phyloP scores from a whole-genome alignment of 2,797 vertebrate species.

The Tinamus major region DNA sequence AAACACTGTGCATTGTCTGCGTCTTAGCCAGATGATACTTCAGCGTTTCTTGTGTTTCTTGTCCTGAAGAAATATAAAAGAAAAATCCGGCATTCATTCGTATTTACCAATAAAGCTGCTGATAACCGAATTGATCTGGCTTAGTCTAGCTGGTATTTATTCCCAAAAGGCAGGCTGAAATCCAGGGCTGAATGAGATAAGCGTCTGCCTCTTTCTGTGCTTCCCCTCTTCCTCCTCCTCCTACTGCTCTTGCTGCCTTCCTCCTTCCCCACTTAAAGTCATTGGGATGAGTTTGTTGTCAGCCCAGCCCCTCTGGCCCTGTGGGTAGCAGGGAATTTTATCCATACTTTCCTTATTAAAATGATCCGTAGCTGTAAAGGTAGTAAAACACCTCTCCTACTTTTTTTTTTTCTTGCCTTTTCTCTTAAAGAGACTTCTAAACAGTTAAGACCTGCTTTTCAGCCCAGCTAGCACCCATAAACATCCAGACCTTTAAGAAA shows the following conservation, averaged over 20 bases:
- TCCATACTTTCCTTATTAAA: constrained; percentile 27
- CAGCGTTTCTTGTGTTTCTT: constrained; percentile 24
- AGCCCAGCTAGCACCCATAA: constrained; percentile 43
- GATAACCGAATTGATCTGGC: constrained; percentile 4
- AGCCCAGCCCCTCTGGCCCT: neutral
- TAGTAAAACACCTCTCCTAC: constrained; percentile 8
- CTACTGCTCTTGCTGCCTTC: too few relatives aligned
- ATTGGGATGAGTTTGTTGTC: constrained; percentile 27
- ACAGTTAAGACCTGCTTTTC: constrained; percentile 26
- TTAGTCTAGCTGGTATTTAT: constrained; percentile 37
- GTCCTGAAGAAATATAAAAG: neutral
- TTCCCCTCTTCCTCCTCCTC: neutral
- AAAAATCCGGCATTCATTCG: constrained; percentile 22
- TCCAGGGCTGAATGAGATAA: constrained; percentile 15
- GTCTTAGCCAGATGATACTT: constrained; percentile 36
- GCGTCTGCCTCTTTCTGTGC: neutral
- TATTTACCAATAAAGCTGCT: neutral
- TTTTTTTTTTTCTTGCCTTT: neutral
- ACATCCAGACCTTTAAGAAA: constrained; percentile 51
- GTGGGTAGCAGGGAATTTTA: constrained; percentile 10
- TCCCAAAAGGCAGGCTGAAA: constrained; percentile 16
- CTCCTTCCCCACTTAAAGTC: neutral
- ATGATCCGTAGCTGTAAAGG: constrained; percentile 19
- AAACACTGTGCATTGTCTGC: constrained; percentile 50
- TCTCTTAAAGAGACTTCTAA: constrained; percentile 21